Evolutionary conservation across 1,140 invertebrate species (phyloP), one percentile per base, ranked within the genome.

Genomic region (Pteromalus puparum): DNA sequence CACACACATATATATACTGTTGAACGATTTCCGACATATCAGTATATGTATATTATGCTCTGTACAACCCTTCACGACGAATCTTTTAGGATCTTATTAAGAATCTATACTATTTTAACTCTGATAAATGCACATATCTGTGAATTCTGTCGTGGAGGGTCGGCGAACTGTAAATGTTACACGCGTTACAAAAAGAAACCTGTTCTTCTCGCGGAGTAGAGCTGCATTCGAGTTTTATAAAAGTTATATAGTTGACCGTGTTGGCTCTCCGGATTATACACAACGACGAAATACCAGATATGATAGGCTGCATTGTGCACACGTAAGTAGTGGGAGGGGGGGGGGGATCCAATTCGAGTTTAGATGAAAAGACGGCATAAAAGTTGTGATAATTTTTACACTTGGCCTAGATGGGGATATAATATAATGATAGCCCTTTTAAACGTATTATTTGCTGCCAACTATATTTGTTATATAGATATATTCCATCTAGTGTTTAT

Each of bases 391-490:
- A 65, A 28, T 75, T 18, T 75, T 38, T 65, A 65, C 61, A 75
- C 21, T 38, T 42, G 48, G 38, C 12, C 28, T 15, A 38, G 24
- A 65, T 26, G 67, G 21, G 61, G 15, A 82, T 73, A 81, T 30
- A 21, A 21, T 30, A 30, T 30, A 30, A 30, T 30, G 2, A 6
- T 75, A 74, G 68, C 34, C 12, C 73, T 61, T 53, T 12, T 9
- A 28, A 82, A 24, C 18, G 9, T 24, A 53, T 53, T 81, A 70
- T 73, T 61, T 74, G 38, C 46, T 73, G 38, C 53, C 46, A 73
- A 81, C 28, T 81, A 73, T 61, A n/a, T 75, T 82, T 82, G 21
- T 82, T 82, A 65, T 75, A 42, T 73, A 70, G 6, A 42, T 42
- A 42, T 42, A 42, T 30, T 70, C 28, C 74, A 38, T n/a, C 34